Base-by-base conservation (phyloP, 2,888 invertebrate species). In the Amblyjoppa proteus region DNA sequence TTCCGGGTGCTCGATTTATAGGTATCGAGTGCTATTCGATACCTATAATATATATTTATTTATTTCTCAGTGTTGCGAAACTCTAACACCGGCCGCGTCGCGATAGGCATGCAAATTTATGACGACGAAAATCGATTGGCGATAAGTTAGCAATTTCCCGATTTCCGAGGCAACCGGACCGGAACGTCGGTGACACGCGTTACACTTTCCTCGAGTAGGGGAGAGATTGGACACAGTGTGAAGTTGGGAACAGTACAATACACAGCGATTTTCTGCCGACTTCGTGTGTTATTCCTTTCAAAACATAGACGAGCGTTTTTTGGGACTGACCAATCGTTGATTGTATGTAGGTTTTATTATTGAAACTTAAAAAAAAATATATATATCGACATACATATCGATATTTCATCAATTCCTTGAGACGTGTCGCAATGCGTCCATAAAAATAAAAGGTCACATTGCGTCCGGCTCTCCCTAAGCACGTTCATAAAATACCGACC, bases 21-120 rank as follows among this genome's bases (percentile, higher is more conserved):
- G 16, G 41, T 68, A 68, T n/a, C 41, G 38, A n/a, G 41, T 25
- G 45, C 45, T 28, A 70, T 70, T 49, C 28, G 28, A 20, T 6
- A 28, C 56, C 20, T 20, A 20, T 20, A 20, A 58, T 56, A 76
- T 66, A 66, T 76, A 45, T 53, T 16, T 31, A 11, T 16, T 76
- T 76, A 20, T 51, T 49, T 31, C 31, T 25, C 38, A 6, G 6
- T 38, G 51, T 51, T 34, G 20, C 25, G 51, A 31, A 6, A 20
- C 25, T 76, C 28, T 25, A 20, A 76, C 38, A 53, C 7, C 66
- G 3, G n/a, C 53, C 6, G 7, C 58, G 11, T n/a, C 28, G 41
- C 58, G 69, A 70, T 79, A 79, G 70, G 31, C 34, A 71, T 64
- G 61, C 70, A 64, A 79, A 79, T 71, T 79, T 49, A 70, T 45